A percentile compares a stretch with the other conserved stretches of the same genome.
phyloP scores from a whole-genome alignment of 2,113 vertebrate species.

The Pycnonotus jocosus region DNA sequence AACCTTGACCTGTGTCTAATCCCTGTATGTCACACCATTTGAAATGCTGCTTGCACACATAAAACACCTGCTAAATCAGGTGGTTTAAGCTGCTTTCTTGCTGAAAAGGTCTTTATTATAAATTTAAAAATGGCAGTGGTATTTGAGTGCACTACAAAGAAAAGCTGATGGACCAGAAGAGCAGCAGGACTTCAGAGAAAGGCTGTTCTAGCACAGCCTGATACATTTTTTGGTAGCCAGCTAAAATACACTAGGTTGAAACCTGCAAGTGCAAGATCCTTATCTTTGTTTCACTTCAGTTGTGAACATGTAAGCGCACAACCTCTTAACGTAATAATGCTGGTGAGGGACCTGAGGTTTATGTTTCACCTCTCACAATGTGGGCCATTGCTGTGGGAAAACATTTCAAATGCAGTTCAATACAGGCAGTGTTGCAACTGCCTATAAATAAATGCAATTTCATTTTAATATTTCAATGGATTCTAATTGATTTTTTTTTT shows the following conservation, averaged over 20 bases:
- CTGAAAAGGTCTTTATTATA: neutral
- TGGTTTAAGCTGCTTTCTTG: neutral
- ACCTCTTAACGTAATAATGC: neutral
- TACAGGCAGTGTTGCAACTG: neutral
- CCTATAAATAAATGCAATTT: neutral
- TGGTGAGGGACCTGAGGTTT: neutral
- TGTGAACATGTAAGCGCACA: neutral
- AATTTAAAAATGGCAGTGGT: accelerated
- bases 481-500: neutral
- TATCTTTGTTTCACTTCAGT: neutral
- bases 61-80: neutral
- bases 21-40: accelerated
- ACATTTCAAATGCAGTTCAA: neutral
- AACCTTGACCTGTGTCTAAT: neutral
- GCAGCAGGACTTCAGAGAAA: neutral
- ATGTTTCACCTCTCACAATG: neutral
- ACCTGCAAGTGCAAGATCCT: neutral
- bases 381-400: neutral
- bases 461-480: neutral
- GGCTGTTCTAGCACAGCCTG: neutral
- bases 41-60: accelerated
- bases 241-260: neutral
- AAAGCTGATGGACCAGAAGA: neutral
- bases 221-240: neutral
- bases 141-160: neutral